These are phyloP conservation scores for Hirtodrosophila cameraria DNA, from an alignment of 2,888 invertebrate species.

Conservation along the genomic window DNA sequence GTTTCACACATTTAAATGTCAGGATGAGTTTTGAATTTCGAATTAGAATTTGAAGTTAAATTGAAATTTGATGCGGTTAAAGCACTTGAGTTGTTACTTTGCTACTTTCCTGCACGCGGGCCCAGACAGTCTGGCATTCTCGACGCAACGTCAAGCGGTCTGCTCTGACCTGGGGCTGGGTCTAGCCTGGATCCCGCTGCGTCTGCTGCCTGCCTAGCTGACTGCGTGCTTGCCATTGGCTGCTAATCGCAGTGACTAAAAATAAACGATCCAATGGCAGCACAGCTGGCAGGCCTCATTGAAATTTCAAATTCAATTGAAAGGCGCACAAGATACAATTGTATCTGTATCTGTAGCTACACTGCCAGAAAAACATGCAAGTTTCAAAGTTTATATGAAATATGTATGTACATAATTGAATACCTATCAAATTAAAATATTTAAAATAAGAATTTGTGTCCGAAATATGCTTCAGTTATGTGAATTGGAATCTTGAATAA, in stretches of 20 bases:
- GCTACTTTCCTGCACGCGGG: slow-evolving; percentile 17
- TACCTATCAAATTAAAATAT: too few species aligned
- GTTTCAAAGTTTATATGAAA: too few species aligned
- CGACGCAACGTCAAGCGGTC: slow-evolving; percentile 53
- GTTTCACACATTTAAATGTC: slow-evolving; percentile 29
- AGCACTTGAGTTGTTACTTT: slow-evolving; percentile 35
- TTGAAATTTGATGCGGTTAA: slow-evolving; percentile 5
- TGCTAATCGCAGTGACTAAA: slow-evolving; percentile 70
- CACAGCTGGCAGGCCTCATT: slow-evolving; percentile 66
- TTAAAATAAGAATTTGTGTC: too few species aligned
- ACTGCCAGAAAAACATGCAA: not conserved
- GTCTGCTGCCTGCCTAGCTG: slow-evolving; percentile 1
- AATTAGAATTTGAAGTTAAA: too few species aligned
- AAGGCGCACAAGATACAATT: slow-evolving; percentile 60
- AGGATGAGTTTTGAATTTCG: not conserved
- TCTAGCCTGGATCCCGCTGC: not conserved
- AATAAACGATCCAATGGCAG: slow-evolving; percentile 66
- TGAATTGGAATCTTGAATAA: too few species aligned
- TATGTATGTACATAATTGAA: too few species aligned
- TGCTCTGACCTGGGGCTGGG: slow-evolving; percentile 4
- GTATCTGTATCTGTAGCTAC: slow-evolving; percentile 34
- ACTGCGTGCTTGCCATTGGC: slow-evolving; percentile 69
- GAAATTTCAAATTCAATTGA: slow-evolving; percentile 53
- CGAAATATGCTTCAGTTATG: too few species aligned
- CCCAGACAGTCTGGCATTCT: slow-evolving; percentile 52